Conservation (phyloP, 1,140 invertebrate genomes). For the Dryas iulia region DNA sequence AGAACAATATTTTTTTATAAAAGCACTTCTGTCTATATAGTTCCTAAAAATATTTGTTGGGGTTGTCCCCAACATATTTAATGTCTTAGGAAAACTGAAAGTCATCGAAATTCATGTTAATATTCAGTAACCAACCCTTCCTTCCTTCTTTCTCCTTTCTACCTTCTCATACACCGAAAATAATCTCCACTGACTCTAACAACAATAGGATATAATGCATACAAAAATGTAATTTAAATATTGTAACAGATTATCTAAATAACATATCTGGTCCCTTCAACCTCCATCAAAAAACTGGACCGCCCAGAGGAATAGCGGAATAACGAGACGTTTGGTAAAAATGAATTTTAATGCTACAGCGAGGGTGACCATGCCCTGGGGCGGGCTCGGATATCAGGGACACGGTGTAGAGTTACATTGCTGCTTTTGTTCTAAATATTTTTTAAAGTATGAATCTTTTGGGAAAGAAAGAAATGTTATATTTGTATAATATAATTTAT, state of each 20-base stretch:
- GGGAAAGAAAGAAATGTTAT: no score
- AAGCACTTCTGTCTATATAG: no score
- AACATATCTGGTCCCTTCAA: constrained; percentile 9
- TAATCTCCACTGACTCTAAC: neutral
- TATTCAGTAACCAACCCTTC: no score
- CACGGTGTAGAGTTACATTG: neutral
- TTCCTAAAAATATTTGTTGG: no score
- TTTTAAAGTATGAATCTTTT: no score
- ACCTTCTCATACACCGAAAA: neutral
- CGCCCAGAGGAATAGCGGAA: constrained; percentile 16
- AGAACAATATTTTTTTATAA: no score
- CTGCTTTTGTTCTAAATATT: no score
- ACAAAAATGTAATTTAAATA: constrained; percentile 15
- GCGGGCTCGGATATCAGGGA: neutral
- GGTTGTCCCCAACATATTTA: no score
- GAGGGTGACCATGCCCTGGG: constrained; percentile 5
- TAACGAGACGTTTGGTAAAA: constrained; percentile 40
- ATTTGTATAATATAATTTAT: no score
- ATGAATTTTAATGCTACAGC: constrained; percentile 39
- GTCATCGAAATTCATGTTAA: no score
- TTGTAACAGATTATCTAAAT: constrained; percentile 14
- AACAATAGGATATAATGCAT: neutral
- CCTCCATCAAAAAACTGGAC: neutral
- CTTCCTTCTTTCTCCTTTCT: no score
- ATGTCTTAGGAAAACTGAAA: no score